Evolutionary conservation across 2,888 invertebrate species (phyloP), one percentile per base, ranked within the genome.

Genomic region (Eristalis tenax): DNA sequence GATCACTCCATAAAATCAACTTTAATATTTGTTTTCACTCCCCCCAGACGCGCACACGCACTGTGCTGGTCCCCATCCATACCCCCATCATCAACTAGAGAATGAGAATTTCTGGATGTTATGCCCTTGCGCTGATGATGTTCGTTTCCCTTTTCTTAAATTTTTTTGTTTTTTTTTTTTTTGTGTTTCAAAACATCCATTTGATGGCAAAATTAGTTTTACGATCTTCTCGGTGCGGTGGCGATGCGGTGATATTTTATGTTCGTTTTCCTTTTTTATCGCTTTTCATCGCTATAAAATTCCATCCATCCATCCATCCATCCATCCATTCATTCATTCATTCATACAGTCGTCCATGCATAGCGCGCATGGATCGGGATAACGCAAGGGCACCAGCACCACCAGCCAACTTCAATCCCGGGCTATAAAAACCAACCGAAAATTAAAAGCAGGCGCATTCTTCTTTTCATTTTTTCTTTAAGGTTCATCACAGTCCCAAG

Each of bases 191-290:
- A 23, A 78, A 86, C 86, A 86, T 86, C 74, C 74, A 87, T 79
- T 87, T 87, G 87, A 87, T 83, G 79, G 83, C 87, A 87, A 87
- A 83, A 87, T 87, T 87, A 87, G 83, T 83, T 87, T 87, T 87
- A 87, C 87, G 87, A 87, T 83, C 83, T 38, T 71, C 23, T 50
- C 38, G 70, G 87, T 80, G 40, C 50, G 68, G 50, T 68, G 43
- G 75, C 66, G 75, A 69, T 81, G 78, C 71, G 81, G 82, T 83
- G 79, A 80, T 79, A 71, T 80, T 87, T 87, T 76, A 87, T 87
- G 83, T 43, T 38, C 73, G 69, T 78, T 83, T 86, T 75, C 56
- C 70, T 71, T 64, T 71, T 83, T 80, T 87, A 87, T 87, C 79
- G 79, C 80, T 83, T 83, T 87, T 68, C 56, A 75, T 83, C 76